These are phyloP conservation scores for Chydorus sphaericus DNA, from an alignment of 2,888 invertebrate genomes.

Conservation along the genomic window DNA sequence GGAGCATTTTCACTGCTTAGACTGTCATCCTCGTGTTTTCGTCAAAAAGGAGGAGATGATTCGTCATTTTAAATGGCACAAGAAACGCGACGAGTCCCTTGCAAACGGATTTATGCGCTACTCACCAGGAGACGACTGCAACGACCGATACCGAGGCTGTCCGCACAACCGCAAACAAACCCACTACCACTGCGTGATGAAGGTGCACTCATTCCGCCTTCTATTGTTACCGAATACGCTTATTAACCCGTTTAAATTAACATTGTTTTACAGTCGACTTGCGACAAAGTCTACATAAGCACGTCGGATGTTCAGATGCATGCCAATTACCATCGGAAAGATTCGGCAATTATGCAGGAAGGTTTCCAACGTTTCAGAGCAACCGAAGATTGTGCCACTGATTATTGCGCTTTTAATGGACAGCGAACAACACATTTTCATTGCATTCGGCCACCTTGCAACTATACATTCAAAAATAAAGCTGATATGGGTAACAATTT, in stretches of 20 bases:
- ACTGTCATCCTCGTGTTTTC: constrained; percentile 70
- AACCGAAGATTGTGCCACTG: constrained; percentile 85
- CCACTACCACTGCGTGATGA: constrained; percentile 94
- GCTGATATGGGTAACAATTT: constrained; percentile 99
- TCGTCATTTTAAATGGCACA: constrained; percentile 97
- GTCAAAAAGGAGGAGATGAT: constrained; percentile 98
- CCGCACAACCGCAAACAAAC: constrained; percentile 88
- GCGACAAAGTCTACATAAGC: constrained; percentile 83
- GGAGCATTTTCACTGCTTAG: constrained; percentile 87
- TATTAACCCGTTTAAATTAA: background rate
- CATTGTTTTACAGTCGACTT: constrained; percentile 31
- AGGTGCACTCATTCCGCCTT: constrained; percentile 35
- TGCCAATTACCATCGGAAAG: constrained; percentile 94
- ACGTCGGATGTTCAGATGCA: constrained; percentile 99
- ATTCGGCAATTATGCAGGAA: constrained; percentile 92
- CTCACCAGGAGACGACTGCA: constrained; percentile 88
- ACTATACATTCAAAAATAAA: constrained; percentile 95
- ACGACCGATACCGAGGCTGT: constrained; percentile 63
- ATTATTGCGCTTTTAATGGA: constrained; percentile 79
- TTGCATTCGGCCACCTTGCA: constrained; percentile 77
- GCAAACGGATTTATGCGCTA: constrained; percentile 91
- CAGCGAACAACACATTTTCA: constrained; percentile 97
- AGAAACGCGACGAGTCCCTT: constrained; percentile 90
- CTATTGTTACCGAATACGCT: background rate
- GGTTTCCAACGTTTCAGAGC: constrained; percentile 94